Conservation (phyloP, 2,797 vertebrate genomes). For the Etheostoma perlongum region DNA sequence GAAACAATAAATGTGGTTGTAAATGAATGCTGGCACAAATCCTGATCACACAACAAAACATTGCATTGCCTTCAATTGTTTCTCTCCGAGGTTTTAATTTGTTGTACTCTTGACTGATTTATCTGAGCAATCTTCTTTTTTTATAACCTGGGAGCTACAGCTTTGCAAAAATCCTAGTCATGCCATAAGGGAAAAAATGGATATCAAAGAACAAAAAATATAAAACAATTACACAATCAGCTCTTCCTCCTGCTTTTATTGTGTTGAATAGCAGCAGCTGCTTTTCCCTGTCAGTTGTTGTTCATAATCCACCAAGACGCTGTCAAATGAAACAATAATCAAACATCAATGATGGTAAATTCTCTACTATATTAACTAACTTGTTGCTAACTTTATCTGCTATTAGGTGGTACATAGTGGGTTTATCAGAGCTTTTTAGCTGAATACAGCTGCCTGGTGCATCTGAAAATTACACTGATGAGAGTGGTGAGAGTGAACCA, state of each 20-base stretch:
- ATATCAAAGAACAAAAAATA: conserved; percentile 53
- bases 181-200: conserved; percentile 57
- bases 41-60: conserved; percentile 47
- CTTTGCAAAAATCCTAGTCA: conserved; percentile 58
- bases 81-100: conserved; percentile 27
- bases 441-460: neutral
- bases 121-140: conserved; percentile 40
- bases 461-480: no score
- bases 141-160: conserved; percentile 36
- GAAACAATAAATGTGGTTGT: conserved; percentile 50
- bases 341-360: conserved; percentile 9
- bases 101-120: conserved; percentile 38
- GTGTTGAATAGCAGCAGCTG: conserved; percentile 33
- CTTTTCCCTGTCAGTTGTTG: conserved; percentile 87
- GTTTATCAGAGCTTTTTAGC: neutral
- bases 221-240: conserved; percentile 26
- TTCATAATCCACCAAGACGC: conserved; percentile 96
- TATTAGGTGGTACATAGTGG: no score
- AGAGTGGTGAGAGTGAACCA: neutral
- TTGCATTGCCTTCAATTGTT: conserved; percentile 48
- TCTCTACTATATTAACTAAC: neutral
- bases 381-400: no score
- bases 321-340: conserved; percentile 71
- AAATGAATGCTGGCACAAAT: conserved; percentile 42
- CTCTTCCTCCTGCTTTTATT: conserved; percentile 40